Conservation (phyloP, 92 coral and sea anemone genomes). For the Ricordea florida region DNA sequence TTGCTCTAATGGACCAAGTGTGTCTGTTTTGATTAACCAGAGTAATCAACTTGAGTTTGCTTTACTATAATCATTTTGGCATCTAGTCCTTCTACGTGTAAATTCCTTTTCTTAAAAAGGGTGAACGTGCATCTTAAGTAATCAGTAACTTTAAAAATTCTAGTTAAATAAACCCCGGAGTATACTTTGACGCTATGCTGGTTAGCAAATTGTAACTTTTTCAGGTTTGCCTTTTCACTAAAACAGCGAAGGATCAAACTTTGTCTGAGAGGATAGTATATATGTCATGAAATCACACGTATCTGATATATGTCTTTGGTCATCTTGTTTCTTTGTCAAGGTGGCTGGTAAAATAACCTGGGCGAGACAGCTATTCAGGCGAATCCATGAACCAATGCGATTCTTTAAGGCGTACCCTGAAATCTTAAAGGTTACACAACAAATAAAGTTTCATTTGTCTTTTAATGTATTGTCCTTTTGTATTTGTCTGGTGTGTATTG, state of each 20-base stretch:
- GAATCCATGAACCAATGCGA: conserved; percentile 97
- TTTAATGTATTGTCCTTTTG: not conserved
- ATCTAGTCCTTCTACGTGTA: no score
- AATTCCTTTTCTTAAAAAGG: no score
- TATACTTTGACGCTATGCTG: no score
- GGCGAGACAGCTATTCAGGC: conserved; percentile 96
- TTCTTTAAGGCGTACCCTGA: conserved; percentile 84
- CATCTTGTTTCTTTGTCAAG: conserved; percentile 24
- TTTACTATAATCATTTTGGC: no score
- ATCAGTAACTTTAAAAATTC: no score
- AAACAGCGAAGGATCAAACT: not conserved
- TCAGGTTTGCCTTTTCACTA: not conserved
- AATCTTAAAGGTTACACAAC: conserved; percentile 69
- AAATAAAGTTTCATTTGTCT: not conserved
- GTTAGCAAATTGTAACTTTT: not conserved
- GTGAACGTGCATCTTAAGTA: no score
- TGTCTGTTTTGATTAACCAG: no score
- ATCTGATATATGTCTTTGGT: not conserved
- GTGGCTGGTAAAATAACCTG: conserved; percentile 98
- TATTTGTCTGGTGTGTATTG: not conserved
- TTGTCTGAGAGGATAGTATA: no score
- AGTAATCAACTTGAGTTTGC: no score
- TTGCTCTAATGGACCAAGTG: no score
- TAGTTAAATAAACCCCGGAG: no score
- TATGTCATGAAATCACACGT: no score